phyloP scores from a whole-genome alignment of 2,113 vertebrate genomes.

The Megaceryle torquata region DNA sequence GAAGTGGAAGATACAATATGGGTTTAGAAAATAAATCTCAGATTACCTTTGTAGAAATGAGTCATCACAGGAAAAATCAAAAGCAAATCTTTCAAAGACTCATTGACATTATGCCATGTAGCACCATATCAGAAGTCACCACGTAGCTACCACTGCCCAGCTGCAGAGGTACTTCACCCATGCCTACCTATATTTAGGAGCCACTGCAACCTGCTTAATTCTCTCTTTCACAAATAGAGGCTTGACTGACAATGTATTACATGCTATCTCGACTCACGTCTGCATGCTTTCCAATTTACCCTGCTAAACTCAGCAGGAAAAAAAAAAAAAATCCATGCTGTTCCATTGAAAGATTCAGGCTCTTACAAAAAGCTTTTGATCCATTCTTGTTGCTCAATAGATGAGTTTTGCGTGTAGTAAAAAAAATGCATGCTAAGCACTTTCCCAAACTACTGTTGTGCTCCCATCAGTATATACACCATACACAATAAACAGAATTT shows the following conservation, averaged over 20 bases:
- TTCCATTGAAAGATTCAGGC: not conserved
- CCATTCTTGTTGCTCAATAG: not conserved
- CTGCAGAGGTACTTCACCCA: not conserved
- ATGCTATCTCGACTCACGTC: not conserved
- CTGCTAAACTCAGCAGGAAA: not conserved
- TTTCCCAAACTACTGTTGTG: not conserved
- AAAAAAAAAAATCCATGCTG: not conserved
- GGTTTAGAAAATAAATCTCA: not conserved
- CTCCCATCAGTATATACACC: not conserved
- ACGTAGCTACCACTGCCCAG: not conserved
- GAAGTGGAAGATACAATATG: not conserved
- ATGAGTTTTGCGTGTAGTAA: not conserved
- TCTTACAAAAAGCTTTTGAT: not conserved
- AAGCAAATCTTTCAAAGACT: not conserved
- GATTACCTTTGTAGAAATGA: not conserved
- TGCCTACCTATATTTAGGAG: not conserved
- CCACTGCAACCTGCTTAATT: not conserved
- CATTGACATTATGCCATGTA: rapidly evolving
- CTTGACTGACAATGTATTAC: not conserved
- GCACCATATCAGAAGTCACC: not conserved
- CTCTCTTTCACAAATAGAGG: not conserved
- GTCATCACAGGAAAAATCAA: not conserved
- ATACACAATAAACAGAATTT: not conserved
- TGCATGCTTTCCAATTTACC: not conserved
- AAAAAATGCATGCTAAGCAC: not conserved